These are phyloP conservation scores for Nebria ingens DNA, from an alignment of 1,140 invertebrate genomes.

Conservation along the genomic window DNA sequence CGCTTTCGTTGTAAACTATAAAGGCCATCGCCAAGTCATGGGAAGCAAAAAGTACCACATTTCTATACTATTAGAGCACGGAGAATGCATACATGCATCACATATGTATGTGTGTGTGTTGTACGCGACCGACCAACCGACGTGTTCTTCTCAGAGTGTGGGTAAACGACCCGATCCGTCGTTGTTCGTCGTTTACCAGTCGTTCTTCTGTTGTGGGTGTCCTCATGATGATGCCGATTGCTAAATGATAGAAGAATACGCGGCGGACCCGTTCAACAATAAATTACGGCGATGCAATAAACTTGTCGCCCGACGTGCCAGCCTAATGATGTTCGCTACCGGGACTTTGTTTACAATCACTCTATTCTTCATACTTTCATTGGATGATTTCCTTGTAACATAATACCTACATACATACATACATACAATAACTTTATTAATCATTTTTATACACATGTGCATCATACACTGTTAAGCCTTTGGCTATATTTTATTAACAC, in stretches of 20 bases:
- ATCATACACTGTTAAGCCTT: too few relatives aligned
- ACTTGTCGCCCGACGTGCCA: neutral
- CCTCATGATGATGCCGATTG: neutral
- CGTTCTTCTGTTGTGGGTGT: neutral
- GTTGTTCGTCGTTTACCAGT: too few relatives aligned
- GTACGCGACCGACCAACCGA: too few relatives aligned
- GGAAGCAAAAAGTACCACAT: neutral
- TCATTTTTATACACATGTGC: too few relatives aligned
- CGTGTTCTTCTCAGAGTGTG: neutral
- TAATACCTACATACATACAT: slow-evolving; percentile 10
- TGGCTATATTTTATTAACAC: too few relatives aligned
- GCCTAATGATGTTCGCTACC: neutral
- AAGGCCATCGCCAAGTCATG: neutral
- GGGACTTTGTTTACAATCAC: neutral
- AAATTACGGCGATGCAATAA: neutral
- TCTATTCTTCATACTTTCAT: neutral
- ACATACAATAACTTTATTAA: too few relatives aligned
- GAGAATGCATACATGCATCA: neutral
- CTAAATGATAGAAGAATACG: neutral
- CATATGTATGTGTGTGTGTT: too few relatives aligned
- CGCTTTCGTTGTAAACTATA: neutral
- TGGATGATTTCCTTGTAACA: neutral
- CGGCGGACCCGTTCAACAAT: neutral
- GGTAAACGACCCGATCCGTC: neutral
- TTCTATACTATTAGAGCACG: neutral